Evolutionary conservation across 2,797 vertebrate genomes (phyloP), one percentile per base, ranked within the genome.

Genomic region (Gadopsis bispinosus): DNA sequence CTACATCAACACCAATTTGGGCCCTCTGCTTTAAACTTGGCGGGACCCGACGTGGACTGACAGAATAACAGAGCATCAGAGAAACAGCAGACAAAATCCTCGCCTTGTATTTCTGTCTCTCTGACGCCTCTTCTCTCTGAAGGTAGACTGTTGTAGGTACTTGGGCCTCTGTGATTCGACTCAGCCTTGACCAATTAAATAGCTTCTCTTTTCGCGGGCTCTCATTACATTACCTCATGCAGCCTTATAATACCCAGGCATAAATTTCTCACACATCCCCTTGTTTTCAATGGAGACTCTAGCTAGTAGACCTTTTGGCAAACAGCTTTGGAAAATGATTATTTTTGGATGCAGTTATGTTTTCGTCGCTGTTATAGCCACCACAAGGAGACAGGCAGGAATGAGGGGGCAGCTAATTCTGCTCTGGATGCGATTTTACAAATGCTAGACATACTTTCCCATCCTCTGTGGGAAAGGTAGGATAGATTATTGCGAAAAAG

Each of bases 331-430:
- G 83, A 85, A 86, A 86, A 84, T 79, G 51, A 85, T 91, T 93
- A 92, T 93, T 93, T 93, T 93, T 93, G 92, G 91, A 94, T 63
- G 74, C 10, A 29, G 78, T 75, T 86, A 50, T 93, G 88, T 91
- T 94, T 89, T 93, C 64, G 71, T 86, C 79, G 43, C 85, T 56
- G 83, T 90, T 91, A 91, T 48, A 82, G 86, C 80, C 53, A 88
- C 88, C 70, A 54, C 76, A 83, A 60, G 72, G 80, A 93, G 92
- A 93, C 90, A 64, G 72, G 76, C 80, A 87, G 86, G 87, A 91
- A 89, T 86, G 84, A 88, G 71, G 69, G 80, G 84, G 79, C 79
- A 79, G 87, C 79, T 81, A 78, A 81, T 41, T 62, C 81, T 71
- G 73, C 64, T 87, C 76, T 79, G 73, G 65, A 83, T 47, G 61